These are phyloP conservation scores for Odontocerum albicorne DNA, from an alignment of 2,888 invertebrate genomes.

Conservation along the genomic window DNA sequence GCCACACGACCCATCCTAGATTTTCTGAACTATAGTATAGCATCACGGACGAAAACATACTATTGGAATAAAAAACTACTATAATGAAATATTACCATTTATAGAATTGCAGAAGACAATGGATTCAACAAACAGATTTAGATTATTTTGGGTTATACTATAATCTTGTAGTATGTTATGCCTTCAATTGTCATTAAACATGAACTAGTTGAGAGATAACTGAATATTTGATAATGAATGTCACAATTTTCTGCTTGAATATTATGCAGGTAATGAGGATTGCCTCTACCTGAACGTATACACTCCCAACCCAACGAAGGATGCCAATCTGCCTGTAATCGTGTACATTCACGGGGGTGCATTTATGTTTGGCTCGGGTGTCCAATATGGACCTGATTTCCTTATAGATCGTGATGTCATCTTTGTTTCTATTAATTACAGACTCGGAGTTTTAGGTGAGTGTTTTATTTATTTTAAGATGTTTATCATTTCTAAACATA, in stretches of 20 bases:
- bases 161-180: too few species aligned
- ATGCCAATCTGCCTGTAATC: slow-evolving; percentile 60
- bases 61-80: too few species aligned
- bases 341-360: slow-evolving; percentile 70
- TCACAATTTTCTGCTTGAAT: neutral
- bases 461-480: too few species aligned
- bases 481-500: too few species aligned
- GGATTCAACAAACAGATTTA: too few species aligned
- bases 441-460: slow-evolving; percentile 70
- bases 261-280: slow-evolving; percentile 61
- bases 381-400: slow-evolving; percentile 56
- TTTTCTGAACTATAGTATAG: too few species aligned
- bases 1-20: too few species aligned
- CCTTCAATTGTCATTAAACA: neutral
- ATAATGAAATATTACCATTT: too few species aligned
- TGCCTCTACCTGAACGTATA: slow-evolving; percentile 68
- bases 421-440: slow-evolving; percentile 69
- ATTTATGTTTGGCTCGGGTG: slow-evolving; percentile 66
- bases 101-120: too few species aligned
- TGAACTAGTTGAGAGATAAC: neutral
- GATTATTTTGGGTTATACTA: too few species aligned
- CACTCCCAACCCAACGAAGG: slow-evolving; percentile 52
- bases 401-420: slow-evolving; percentile 67
- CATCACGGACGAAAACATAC: too few species aligned
- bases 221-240: neutral